Conservation (phyloP, 1,140 invertebrate species). For the Atopsyche davidsoni region DNA sequence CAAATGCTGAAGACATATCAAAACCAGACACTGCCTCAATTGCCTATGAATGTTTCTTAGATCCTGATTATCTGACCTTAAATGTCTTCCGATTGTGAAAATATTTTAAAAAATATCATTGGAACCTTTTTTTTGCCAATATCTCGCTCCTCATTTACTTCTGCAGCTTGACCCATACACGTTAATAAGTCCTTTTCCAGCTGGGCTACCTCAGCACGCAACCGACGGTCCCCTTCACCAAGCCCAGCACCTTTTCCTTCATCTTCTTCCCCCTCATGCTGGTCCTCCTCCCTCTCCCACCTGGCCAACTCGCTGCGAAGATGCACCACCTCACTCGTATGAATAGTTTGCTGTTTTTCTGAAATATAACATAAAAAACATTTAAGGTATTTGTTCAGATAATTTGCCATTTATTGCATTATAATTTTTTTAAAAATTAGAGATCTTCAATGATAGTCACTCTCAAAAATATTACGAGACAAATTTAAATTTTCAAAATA, state of each 20-base stretch:
- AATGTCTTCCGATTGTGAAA: no score
- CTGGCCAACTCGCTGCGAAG: constrained; percentile 6
- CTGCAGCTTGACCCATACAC: background rate
- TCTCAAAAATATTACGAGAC: no score
- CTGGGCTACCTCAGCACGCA: background rate
- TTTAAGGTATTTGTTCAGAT: no score
- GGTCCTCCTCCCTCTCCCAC: background rate
- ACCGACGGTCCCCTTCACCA: background rate
- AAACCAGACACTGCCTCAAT: no score
- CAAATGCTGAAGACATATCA: no score
- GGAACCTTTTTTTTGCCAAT: constrained; percentile 8
- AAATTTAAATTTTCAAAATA: no score
- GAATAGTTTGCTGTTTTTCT: constrained; percentile 15
- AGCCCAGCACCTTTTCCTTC: background rate
- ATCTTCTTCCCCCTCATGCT: background rate
- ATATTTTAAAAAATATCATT: no score
- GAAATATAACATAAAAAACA: constrained; percentile 2
- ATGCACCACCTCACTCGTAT: constrained; percentile 11
- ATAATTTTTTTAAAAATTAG: no score
- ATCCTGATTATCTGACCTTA: no score
- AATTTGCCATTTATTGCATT: no score
- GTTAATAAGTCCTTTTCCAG: constrained; percentile 9
- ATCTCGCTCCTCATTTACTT: background rate
- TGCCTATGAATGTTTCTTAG: no score
- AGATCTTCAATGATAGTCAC: no score